A percentile compares a stretch with the other conserved stretches of the same genome.
Conservation (phyloP, 2,888 invertebrate species). For the Argyra leucocephala region DNA sequence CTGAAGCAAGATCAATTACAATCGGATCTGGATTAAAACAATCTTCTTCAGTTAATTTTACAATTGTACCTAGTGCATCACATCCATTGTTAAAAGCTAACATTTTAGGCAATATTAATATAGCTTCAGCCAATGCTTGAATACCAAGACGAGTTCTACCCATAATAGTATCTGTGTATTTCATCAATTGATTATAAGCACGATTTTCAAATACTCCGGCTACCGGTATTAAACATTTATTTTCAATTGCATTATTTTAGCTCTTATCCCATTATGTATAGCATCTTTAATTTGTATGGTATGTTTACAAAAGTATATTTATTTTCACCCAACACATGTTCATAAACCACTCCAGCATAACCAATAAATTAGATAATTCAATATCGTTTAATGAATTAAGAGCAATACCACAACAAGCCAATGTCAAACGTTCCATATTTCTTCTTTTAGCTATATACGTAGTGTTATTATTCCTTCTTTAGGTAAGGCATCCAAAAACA, state of each 20-base stretch:
- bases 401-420: constrained; percentile 92
- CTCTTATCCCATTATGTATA: constrained; percentile 87
- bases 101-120: constrained; percentile 88
- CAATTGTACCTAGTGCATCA: constrained; percentile 90
- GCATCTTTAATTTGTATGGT: constrained; percentile 97
- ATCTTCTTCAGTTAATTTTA: constrained; percentile 87
- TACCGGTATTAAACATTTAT: constrained; percentile 83
- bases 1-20: constrained; percentile 84
- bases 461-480: constrained; percentile 93
- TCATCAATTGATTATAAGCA: constrained; percentile 68
- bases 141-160: constrained; percentile 83
- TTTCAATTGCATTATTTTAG: constrained; percentile 94
- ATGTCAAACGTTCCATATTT: constrained; percentile 92
- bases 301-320: constrained; percentile 97
- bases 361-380: constrained; percentile 61
- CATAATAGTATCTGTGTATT: constrained; percentile 75
- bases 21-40: constrained; percentile 63
- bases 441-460: constrained; percentile 91
- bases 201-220: constrained; percentile 94
- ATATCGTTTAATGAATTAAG: constrained; percentile 94
- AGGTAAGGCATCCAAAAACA: constrained; percentile 89
- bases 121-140: constrained; percentile 90
- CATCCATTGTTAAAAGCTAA: constrained; percentile 89
- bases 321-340: constrained; percentile 94
- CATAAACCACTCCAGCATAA: constrained; percentile 87